These are phyloP conservation scores for Leptocoma aspasia DNA, from an alignment of 2,113 vertebrate genomes.

Conservation along the genomic window DNA sequence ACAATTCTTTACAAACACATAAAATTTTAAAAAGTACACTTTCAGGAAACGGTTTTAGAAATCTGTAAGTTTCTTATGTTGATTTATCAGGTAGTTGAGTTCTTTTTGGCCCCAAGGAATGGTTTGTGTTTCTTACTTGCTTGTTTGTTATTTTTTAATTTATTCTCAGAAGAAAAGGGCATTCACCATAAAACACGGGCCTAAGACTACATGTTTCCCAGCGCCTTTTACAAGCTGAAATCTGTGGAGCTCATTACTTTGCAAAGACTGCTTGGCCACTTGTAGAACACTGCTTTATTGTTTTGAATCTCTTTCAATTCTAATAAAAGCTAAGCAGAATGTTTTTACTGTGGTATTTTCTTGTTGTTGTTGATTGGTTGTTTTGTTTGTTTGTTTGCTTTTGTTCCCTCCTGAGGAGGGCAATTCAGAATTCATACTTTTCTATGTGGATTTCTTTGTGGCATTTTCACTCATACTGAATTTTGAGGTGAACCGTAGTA, in stretches of 20 bases:
- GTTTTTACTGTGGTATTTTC: neutral
- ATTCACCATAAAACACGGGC: constrained; percentile 59
- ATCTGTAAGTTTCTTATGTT: neutral
- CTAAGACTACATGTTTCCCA: constrained; percentile 18
- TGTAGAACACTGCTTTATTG: neutral
- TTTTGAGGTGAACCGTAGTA: neutral
- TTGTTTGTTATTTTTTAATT: constrained; percentile 36
- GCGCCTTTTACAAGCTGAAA: neutral
- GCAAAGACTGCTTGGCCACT: neutral
- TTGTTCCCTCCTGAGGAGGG: neutral
- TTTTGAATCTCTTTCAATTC: neutral
- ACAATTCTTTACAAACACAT: neutral
- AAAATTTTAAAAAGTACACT: neutral
- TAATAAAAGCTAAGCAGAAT: neutral
- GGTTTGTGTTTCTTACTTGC: constrained; percentile 9
- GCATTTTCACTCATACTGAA: neutral
- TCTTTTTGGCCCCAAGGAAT: constrained; percentile 48
- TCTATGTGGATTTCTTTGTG: neutral
- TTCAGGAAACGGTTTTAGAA: neutral
- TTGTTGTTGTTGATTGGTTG: neutral
- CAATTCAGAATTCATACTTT: neutral
- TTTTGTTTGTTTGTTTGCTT: neutral
- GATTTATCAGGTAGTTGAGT: constrained; percentile 56
- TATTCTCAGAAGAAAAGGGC: constrained; percentile 68
- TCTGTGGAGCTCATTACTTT: neutral